These are phyloP conservation scores for Drosophila kikkawai DNA, from an alignment of 1,140 invertebrate genomes.

Conservation along the genomic window DNA sequence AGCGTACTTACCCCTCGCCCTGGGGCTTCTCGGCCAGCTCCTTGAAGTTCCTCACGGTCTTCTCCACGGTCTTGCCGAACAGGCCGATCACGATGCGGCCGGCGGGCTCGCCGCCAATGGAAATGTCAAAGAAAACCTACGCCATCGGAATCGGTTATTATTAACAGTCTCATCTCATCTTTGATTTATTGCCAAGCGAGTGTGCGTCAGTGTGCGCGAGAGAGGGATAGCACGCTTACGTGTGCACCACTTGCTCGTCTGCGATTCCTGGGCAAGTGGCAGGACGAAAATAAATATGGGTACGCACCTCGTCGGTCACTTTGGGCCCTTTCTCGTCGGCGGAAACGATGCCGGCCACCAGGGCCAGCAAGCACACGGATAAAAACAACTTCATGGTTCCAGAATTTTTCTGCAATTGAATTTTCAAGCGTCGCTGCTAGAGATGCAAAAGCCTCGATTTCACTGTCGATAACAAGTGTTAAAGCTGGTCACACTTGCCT, in stretches of 20 bases:
- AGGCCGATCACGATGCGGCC: slow-evolving; percentile 97
- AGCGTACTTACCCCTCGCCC: slow-evolving; percentile 89
- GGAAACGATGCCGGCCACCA: slow-evolving; percentile 68
- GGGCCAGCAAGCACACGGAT: slow-evolving; percentile 70
- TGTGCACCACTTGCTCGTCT: slow-evolving; percentile 25
- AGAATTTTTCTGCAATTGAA: slow-evolving; percentile 18
- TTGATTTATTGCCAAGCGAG: slow-evolving; percentile 55
- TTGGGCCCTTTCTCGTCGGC: slow-evolving; percentile 88
- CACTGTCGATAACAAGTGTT: neutral
- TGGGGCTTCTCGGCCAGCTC: slow-evolving; percentile 91
- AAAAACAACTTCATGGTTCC: slow-evolving; percentile 71
- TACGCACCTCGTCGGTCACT: slow-evolving; percentile 90
- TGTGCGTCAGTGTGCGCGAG: slow-evolving; percentile 29
- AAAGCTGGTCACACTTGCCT: neutral
- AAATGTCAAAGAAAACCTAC: slow-evolving; percentile 98
- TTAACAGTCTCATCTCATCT: slow-evolving; percentile 29
- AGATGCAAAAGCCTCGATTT: neutral
- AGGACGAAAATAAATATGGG: slow-evolving; percentile 20
- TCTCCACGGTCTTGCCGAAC: slow-evolving; percentile 97
- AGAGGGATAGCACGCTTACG: neutral
- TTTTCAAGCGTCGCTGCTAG: slow-evolving; percentile 1
- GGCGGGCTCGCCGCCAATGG: slow-evolving; percentile 91
- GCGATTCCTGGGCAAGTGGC: slow-evolving; percentile 2
- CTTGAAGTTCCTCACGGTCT: slow-evolving; percentile 96
- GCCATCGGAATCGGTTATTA: slow-evolving; percentile 46